Percentiles rank a stretch among this genome's conserved stretches.
Conservation (phyloP, 2,113 vertebrate species). For the Gila orcuttii region DNA sequence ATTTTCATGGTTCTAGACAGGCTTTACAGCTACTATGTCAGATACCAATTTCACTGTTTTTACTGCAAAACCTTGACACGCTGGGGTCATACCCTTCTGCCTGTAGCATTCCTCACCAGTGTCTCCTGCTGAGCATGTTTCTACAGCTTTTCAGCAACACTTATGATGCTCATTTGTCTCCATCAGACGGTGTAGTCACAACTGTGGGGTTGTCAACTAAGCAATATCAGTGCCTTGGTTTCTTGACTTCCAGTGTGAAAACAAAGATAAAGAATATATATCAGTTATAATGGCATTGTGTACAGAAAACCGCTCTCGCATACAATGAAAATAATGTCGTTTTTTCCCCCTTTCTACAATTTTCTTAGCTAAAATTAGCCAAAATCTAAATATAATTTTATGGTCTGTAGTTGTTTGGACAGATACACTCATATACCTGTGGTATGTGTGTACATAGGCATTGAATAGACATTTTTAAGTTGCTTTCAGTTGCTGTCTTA, state of each 20-base stretch:
- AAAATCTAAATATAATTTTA: no score
- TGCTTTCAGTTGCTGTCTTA: no score
- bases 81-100: neutral
- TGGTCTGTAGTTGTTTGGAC: no score
- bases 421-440: no score
- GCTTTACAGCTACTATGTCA: neutral
- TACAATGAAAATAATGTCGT: neutral
- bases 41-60: neutral
- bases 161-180: slow-evolving; percentile 13
- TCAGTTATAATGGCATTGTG: neutral
- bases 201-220: slow-evolving; percentile 2
- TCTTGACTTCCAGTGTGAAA: neutral
- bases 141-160: neutral
- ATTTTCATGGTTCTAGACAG: no score
- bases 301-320: neutral
- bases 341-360: no score
- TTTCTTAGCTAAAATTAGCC: no score
- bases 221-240: slow-evolving; percentile 7
- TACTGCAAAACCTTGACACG: neutral
- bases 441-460: no score
- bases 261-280: slow-evolving; percentile 1
- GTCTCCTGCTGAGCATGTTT: neutral
- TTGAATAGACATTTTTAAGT: no score
- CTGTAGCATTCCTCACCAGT: neutral
- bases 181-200: neutral